These are phyloP conservation scores for Amphiprion percula DNA, from an alignment of 2,113 vertebrate species.

Conservation along the genomic window DNA sequence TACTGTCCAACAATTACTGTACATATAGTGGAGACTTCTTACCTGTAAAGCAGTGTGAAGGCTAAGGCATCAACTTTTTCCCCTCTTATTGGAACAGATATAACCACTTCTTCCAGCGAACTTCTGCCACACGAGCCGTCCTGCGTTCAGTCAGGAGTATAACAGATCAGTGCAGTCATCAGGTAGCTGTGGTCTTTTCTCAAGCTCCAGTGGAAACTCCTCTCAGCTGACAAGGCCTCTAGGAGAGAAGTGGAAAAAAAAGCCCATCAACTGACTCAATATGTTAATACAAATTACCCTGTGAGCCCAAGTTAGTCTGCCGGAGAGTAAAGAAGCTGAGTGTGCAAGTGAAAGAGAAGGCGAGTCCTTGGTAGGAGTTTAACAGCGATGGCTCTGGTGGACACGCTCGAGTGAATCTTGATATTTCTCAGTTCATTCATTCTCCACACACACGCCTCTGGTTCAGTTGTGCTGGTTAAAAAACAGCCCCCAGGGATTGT, in stretches of 20 bases:
- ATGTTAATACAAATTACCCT: conserved; percentile 46
- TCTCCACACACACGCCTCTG: background rate
- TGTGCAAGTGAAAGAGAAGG: conserved; percentile 33
- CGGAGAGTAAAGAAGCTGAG: conserved; percentile 11
- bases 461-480: conserved; percentile 31
- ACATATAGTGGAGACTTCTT: conserved; percentile 19
- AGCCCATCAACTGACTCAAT: conserved; percentile 51
- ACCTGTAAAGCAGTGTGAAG: conserved; percentile 57
- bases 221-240: conserved; percentile 52
- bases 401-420: conserved; percentile 39
- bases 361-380: conserved; percentile 21
- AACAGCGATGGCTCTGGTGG: conserved; percentile 23
- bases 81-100: conserved; percentile 21
- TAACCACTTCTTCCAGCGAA: conserved; percentile 21
- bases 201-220: conserved; percentile 27
- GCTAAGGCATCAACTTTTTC: conserved; percentile 10
- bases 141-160: conserved; percentile 22
- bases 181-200: conserved; percentile 34
- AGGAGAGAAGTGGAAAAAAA: conserved; percentile 35
- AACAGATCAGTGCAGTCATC: conserved; percentile 37
- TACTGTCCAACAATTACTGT: background rate
- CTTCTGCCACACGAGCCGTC: conserved; percentile 19
- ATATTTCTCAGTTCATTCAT: conserved; percentile 33
- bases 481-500: conserved; percentile 32
- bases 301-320: conserved; percentile 14